phyloP scores from a whole-genome alignment of 2,797 vertebrate genomes.

The Typhlichthys subterraneus region DNA sequence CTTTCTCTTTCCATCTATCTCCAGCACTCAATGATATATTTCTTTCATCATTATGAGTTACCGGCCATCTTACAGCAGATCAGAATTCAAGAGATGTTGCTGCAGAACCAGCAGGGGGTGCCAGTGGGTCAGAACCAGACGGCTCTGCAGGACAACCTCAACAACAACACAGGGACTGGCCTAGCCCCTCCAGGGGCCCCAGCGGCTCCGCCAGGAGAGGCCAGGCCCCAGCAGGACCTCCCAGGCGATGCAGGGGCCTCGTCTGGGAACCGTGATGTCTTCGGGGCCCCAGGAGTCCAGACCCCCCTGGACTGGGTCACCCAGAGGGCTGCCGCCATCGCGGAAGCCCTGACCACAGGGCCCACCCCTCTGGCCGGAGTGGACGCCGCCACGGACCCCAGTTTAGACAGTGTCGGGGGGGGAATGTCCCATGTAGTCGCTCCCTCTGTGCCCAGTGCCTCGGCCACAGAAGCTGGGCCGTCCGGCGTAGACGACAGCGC shows the following conservation, averaged over 20 bases:
- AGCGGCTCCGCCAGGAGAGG: conserved; percentile 6
- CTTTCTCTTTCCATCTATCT: not conserved
- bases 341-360: conserved; percentile 80
- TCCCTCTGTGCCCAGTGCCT: conserved; percentile 27
- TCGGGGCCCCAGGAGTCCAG: no score
- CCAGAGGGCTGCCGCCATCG: conserved; percentile 86
- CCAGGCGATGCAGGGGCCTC: conserved; percentile 13
- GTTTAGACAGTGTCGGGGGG: conserved; percentile 30
- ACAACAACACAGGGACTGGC: conserved; percentile 80
- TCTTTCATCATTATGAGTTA: conserved; percentile 97
- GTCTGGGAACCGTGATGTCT: not conserved
- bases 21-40: conserved; percentile 98
- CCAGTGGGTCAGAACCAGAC: conserved; percentile 83
- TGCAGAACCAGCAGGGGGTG: conserved; percentile 91
- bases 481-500: not conserved
- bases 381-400: conserved; percentile 15
- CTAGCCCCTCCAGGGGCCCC: not conserved
- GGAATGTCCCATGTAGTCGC: conserved; percentile 16
- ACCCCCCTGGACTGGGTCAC: conserved; percentile 84
- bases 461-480: conserved; percentile 28
- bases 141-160: conserved; percentile 91
- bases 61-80: conserved; percentile 97
- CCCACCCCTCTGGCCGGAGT: conserved; percentile 63
- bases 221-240: conserved; percentile 1
- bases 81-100: conserved; percentile 94